Base-by-base conservation (phyloP, 2,797 vertebrate species). In the Sparidentex hasta region DNA sequence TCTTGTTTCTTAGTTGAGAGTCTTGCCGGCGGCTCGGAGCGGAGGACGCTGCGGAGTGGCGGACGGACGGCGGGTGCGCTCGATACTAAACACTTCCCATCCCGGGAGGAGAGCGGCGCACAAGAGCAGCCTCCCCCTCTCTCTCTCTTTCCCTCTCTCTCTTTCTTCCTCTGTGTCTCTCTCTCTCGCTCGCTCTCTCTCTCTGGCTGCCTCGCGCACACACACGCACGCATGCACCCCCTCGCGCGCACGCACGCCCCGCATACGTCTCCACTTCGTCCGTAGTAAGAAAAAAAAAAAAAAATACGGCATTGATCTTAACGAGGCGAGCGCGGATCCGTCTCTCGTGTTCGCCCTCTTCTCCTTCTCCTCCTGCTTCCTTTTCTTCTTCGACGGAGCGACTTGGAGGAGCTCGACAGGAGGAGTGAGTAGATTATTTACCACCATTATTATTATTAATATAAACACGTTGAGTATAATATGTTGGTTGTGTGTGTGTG, bases 1-100 rank as follows among this genome's bases (percentile, higher is more conserved):
- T 96, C 97, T 97, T 96, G 96, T 95, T 96, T 97, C 97, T 97
- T 92, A 33, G 25, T 23, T 64, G 78, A 72, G 85, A 77, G 88
- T 94, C 88, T 92, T 90, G 85, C 78, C 16, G 84, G 84, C 75
- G 76, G 76, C 56, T 82, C 87, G 11, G 65, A 82, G 80, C 73
- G 14, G 80, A 76, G 61, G 69, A 78, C 73, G 33, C 75, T 11
- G 25, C 7, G 23, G 67, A 81, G 78, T 72, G 85, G 9, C 25
- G 76, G 78, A 80, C 84, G 61, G 82, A 85, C 64, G 27, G 27
- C 82, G 82, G 77, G 84, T 61, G 90, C 86, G 85, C 89, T 83
- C 77, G 66, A 82, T 48, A 71, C 86, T 74, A 50, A 86, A 90
- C 92, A 90, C 89, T 83, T 83, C 83, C 81, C 88, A 82, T 88